Evolutionary conservation across 2,113 vertebrate species (phyloP).

Genomic region (Diphyllodes magnificus): DNA sequence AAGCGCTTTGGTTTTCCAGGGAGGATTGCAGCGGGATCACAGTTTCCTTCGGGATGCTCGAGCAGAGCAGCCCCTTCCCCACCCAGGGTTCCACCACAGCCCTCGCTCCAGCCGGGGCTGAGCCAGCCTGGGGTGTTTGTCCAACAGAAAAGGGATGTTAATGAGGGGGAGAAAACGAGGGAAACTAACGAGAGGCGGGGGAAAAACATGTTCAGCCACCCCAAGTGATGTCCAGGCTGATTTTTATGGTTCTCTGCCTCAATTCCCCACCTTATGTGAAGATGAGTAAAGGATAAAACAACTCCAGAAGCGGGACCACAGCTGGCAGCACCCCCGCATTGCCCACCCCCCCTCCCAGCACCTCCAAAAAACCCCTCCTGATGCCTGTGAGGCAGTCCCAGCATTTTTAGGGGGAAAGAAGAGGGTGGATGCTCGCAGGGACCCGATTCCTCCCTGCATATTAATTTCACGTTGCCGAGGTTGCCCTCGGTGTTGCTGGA

Average conservation of each 20-base stretch:
- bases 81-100: neutral
- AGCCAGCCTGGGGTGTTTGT: neutral
- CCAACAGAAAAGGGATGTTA: neutral
- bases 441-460: neutral
- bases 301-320: accelerated
- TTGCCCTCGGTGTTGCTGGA: neutral
- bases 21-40: neutral
- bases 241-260: neutral
- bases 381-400: neutral
- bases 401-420: accelerated
- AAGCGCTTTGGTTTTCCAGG: neutral
- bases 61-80: neutral
- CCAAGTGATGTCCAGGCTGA: neutral
- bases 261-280: neutral
- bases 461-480: neutral
- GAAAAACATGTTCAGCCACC: neutral
- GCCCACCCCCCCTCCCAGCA: neutral
- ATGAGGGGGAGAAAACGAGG: neutral
- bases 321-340: neutral
- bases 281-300: neutral
- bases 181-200: accelerated
- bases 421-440: accelerated
- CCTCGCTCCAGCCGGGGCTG: neutral
- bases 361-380: neutral
- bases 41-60: neutral